Evolutionary conservation across 2,888 invertebrate species (phyloP), one percentile per base, ranked within the genome.

Genomic region (Temnothorax rugatulus): DNA sequence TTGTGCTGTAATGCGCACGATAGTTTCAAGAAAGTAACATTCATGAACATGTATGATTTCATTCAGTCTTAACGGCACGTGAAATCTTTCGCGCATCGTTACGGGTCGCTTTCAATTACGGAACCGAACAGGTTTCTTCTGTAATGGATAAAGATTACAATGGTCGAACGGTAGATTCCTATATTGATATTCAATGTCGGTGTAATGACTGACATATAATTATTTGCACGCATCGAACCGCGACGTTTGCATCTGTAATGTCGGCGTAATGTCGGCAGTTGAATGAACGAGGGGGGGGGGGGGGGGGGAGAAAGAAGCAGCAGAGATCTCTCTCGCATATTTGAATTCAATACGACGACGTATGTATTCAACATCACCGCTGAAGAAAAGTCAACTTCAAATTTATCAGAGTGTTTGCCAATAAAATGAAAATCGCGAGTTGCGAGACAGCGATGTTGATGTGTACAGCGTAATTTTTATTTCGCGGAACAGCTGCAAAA

Each of bases 1-100:
- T 71, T 59, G 79, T 79, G 73, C 73, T 13, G 79, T 81, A 81
- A 81, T 44, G 44, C 57, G 21, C 29, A n/a, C 69, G 34, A 69
- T 71, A 47, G 59, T 47, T 81, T 71, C 73, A 81, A 81, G 79
- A 81, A 81, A 81, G 73, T 59, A 71, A n/a, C 74, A 38, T 71
- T 71, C 79, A 71, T 81, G 59, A 81, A 73, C 79, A 81, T 79
- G 59, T 79, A 79, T 61, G 73, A 61, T 81, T 81, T 38, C 59
- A 81, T 81, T 81, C 77, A 81, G 21, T 81, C 59, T 71, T 59
- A 71, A 71, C 79, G 59, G 57, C 34, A 79, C 71, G 71, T 71
- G 71, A 79, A 59, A 71, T 79, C 79, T 44, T 44, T 21, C 44
- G 34, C 47, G 69, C 54, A 34, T 79, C 59, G 38, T 71, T 71